Conservation (phyloP, 2,888 invertebrate species). For the Sesamia inferens region DNA sequence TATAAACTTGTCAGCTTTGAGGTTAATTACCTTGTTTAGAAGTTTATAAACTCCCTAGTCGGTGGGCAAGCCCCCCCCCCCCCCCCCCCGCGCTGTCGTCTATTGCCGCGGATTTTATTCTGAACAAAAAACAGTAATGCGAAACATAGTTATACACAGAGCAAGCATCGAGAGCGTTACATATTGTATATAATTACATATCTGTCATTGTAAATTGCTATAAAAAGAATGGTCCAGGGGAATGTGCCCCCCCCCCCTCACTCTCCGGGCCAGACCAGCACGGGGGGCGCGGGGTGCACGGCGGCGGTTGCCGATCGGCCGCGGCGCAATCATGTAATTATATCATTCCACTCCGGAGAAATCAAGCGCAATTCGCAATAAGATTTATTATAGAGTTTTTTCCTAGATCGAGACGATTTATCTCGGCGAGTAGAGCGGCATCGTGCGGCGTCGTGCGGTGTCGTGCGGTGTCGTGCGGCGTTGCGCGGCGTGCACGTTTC, state of each 20-base stretch:
- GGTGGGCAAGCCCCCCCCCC: not conserved
- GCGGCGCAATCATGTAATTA: slow-evolving; percentile 76
- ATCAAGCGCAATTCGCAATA: slow-evolving; percentile 75
- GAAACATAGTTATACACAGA: slow-evolving; percentile 6
- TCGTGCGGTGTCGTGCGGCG: slow-evolving; percentile 57
- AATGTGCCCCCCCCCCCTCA: slow-evolving; percentile 37
- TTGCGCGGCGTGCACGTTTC: slow-evolving; percentile 67
- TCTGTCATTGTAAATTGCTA: slow-evolving; percentile 62
- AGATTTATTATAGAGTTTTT: slow-evolving; percentile 75
- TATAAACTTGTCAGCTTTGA: slow-evolving; percentile 54
- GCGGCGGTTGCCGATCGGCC: slow-evolving; percentile 47
- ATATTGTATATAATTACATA: slow-evolving; percentile 63
- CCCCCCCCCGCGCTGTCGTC: too few relatives aligned
- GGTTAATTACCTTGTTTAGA: slow-evolving; percentile 60
- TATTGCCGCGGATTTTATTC: slow-evolving; percentile 17
- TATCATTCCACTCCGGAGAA: slow-evolving; percentile 76
- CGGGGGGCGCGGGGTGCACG: not conserved
- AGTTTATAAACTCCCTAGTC: slow-evolving; percentile 43
- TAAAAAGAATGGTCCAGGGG: slow-evolving; percentile 59
- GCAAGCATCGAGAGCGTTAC: slow-evolving; percentile 47
- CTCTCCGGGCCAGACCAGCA: too few relatives aligned
- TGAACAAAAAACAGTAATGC: slow-evolving; percentile 24
- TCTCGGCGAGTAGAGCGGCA: slow-evolving; percentile 55
- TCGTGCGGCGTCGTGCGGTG: slow-evolving; percentile 39
- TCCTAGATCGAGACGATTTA: slow-evolving; percentile 71